phyloP scores from a whole-genome alignment of 2,113 vertebrate genomes.

The Boleophthalmus pectinirostris region DNA sequence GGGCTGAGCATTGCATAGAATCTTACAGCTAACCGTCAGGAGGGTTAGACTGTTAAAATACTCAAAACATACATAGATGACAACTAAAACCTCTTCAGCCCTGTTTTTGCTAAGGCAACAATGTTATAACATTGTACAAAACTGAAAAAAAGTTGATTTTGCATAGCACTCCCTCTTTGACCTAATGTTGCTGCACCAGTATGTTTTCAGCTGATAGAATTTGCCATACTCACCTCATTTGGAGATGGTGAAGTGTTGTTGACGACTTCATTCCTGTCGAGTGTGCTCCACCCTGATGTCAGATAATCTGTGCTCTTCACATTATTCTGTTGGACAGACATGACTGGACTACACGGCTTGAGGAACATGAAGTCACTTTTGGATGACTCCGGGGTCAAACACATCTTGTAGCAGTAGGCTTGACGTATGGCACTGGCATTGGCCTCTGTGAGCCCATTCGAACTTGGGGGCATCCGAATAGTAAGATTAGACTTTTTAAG shows the following conservation, averaged over 20 bases:
- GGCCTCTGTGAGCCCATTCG: slow-evolving; percentile 62
- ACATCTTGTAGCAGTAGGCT: slow-evolving; percentile 88
- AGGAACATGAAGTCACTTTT: slow-evolving; percentile 91
- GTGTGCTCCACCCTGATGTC: slow-evolving; percentile 71
- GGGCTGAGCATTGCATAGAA: too few species aligned
- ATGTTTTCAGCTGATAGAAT: not conserved
- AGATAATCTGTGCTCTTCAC: slow-evolving; percentile 73
- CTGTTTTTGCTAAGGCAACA: too few species aligned
- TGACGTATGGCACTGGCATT: slow-evolving; percentile 66
- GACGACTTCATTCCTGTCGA: slow-evolving; percentile 51
- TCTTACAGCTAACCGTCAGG: too few species aligned
- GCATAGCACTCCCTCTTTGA: too few species aligned
- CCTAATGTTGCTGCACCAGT: not conserved
- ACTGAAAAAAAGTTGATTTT: too few species aligned
- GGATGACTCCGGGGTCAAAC: slow-evolving; percentile 83
- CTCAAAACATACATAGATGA: too few species aligned
- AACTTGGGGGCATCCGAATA: slow-evolving; percentile 60
- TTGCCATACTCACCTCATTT: slow-evolving; percentile 68
- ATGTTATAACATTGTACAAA: too few species aligned
- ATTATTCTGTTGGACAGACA: slow-evolving; percentile 74
- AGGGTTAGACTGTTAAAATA: too few species aligned
- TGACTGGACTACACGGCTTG: slow-evolving; percentile 80
- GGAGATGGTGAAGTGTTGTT: slow-evolving; percentile 66
- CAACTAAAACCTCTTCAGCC: too few species aligned
- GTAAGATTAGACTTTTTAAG: slow-evolving; percentile 81